phyloP scores from a whole-genome alignment of 2,888 invertebrate species.

The Metopia argyrocephala region DNA sequence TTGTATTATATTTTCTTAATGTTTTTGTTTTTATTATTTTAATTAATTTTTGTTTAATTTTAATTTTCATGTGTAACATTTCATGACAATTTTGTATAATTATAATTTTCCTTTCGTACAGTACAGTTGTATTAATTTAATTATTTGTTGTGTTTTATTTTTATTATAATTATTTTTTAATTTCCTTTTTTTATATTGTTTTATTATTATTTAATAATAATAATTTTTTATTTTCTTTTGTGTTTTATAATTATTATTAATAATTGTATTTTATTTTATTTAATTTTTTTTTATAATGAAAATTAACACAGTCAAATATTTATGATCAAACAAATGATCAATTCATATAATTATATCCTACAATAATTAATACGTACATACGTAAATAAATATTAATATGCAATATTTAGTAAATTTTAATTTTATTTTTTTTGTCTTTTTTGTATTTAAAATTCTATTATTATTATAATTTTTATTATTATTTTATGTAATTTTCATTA shows the following conservation, averaged over 20 bases:
- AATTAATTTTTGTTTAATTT: slow-evolving; percentile 31
- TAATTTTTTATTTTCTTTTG: slow-evolving; percentile 45
- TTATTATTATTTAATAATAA: slow-evolving; percentile 70
- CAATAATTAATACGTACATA: slow-evolving; percentile 65
- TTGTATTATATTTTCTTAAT: slow-evolving; percentile 65
- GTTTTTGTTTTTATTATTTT: slow-evolving; percentile 36
- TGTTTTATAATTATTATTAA: too few relatives aligned
- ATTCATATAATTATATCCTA: slow-evolving; percentile 61
- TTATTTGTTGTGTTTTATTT: slow-evolving; percentile 68
- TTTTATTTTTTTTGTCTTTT: slow-evolving; percentile 35
- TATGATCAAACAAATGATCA: slow-evolving; percentile 77
- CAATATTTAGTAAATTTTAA: slow-evolving; percentile 7
- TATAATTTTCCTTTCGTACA: slow-evolving; percentile 26
- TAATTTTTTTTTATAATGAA: slow-evolving; percentile 75
- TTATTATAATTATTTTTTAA: slow-evolving; percentile 60
- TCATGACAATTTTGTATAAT: slow-evolving; percentile 47
- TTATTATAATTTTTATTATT: slow-evolving; percentile 42
- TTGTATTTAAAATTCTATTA: slow-evolving; percentile 37
- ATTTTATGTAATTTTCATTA: slow-evolving; percentile 55
- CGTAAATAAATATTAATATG: slow-evolving; percentile 59
- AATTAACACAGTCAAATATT: slow-evolving; percentile 79
- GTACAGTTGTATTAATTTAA: slow-evolving; percentile 52
- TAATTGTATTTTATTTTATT: slow-evolving; percentile 57
- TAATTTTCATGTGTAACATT: slow-evolving; percentile 51
- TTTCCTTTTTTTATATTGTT: too few relatives aligned